Evolutionary conservation across 2,888 invertebrate species (phyloP), one percentile per base, ranked within the genome.

Genomic region (Lypha dubia): DNA sequence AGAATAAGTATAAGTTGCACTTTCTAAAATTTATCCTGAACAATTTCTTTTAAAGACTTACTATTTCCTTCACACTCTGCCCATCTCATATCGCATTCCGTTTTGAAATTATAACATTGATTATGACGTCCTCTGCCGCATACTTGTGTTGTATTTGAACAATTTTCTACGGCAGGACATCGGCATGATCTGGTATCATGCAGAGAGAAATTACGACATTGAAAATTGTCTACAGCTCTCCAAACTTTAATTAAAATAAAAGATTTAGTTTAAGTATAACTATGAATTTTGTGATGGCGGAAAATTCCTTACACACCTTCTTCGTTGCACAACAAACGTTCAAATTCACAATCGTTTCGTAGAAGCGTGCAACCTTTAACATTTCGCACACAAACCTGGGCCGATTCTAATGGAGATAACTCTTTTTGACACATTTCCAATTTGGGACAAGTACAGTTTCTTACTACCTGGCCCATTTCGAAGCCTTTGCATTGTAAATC

Each of bases 91-190:
- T 77, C 62, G 32, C 70, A 79, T 22, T 79, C 79, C 0, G 68
- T 32, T 51, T 22, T 51, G n/a, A 67, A 76, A 17, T 15, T 20
- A 41, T 35, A 58, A 24, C 76, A 76, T 24, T 49, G 65, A 46
- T 76, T 58, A 17, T 0, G 1, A 3, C 9, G n/a, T 20, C 17
- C n/a, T 8, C 35, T 32, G 20, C 71, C 76, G 44, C 82, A 82
- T 15, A 82, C 70, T 17, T 35, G 20, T 3, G 76, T 76, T 24
- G 65, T 71, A 67, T 82, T 65, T n/a, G 70, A 76, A n/a, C 81
- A 81, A 20, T 17, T 56, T n/a, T 56, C 35, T 24, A 81, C 11
- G 20, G 49, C 44, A 5, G 81, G 65, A 65, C 81, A 81, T 41
- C 38, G 44, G 35, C 81, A 81, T 7, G 46, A 70, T 28, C 70